Conservation (phyloP, 1,140 invertebrate species). For the Carposina sasakii region DNA sequence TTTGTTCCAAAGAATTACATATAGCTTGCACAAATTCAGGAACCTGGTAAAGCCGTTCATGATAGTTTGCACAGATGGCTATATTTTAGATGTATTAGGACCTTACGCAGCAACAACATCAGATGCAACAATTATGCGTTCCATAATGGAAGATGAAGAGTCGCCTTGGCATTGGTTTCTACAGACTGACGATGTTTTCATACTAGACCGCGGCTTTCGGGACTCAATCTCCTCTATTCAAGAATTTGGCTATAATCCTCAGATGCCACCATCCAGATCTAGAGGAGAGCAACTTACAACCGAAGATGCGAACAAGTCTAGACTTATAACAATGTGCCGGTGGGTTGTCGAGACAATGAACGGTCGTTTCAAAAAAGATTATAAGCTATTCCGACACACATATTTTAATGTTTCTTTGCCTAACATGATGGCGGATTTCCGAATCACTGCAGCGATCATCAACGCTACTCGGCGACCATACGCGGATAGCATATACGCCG, state of each 20-base stretch:
- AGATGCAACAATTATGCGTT: slow-evolving; percentile 6
- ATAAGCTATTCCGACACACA: slow-evolving; percentile 12
- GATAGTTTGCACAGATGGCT: slow-evolving; percentile 10
- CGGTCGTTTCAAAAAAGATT: slow-evolving; percentile 10
- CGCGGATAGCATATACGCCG: neutral
- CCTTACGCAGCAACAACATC: slow-evolving; percentile 8
- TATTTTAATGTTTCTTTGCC: slow-evolving; percentile 9
- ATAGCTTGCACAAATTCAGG: slow-evolving; percentile 7
- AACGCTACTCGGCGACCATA: slow-evolving; percentile 6
- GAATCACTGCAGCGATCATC: slow-evolving; percentile 13
- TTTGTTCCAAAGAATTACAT: slow-evolving; percentile 6
- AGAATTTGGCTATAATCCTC: neutral
- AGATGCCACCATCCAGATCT: slow-evolving; percentile 1
- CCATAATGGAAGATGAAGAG: slow-evolving; percentile 6
- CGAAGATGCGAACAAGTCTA: slow-evolving; percentile 9
- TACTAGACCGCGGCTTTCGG: slow-evolving; percentile 11
- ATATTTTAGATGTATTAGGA: slow-evolving; percentile 10
- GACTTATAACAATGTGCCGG: slow-evolving; percentile 6
- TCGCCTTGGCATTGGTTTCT: neutral
- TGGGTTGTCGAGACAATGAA: slow-evolving; percentile 14
- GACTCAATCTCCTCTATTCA: neutral
- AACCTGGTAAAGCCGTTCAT: slow-evolving; percentile 11
- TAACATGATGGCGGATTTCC: slow-evolving; percentile 8
- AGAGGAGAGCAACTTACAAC: slow-evolving; percentile 5
- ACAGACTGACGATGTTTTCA: neutral